phyloP scores from a whole-genome alignment of 2,113 vertebrate genomes.

The Vulpes vulpes region DNA sequence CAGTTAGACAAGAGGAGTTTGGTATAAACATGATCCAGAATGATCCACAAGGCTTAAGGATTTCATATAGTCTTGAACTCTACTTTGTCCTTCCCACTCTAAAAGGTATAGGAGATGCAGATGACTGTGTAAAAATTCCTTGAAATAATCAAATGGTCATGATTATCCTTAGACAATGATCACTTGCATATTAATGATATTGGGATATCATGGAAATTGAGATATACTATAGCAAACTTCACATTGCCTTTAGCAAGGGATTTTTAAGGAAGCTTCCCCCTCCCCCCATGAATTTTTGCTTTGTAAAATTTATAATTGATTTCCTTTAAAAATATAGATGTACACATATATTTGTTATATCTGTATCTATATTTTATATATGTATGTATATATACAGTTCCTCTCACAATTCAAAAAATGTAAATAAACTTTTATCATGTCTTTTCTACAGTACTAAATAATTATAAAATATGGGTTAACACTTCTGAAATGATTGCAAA shows the following conservation, averaged over 20 bases:
- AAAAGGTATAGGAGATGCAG: neutral
- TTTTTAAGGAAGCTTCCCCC: neutral
- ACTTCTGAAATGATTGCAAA: slow-evolving; percentile 32
- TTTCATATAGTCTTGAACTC: neutral
- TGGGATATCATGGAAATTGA: neutral
- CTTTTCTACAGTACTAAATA: neutral
- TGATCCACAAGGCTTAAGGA: neutral
- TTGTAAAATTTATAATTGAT: neutral
- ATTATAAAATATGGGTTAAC: neutral
- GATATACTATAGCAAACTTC: neutral
- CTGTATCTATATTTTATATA: neutral
- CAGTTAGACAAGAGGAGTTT: neutral
- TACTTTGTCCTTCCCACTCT: neutral
- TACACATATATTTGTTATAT: neutral
- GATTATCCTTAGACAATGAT: neutral
- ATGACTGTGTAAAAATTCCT: neutral
- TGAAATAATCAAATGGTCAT: neutral
- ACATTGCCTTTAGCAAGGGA: neutral
- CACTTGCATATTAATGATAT: neutral
- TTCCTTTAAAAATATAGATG: neutral
- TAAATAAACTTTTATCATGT: neutral
- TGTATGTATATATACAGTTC: neutral
- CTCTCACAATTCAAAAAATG: neutral
- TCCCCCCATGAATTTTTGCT: neutral
- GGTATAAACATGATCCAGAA: neutral